A percentile compares a stretch with the other conserved stretches of the same genome.
These are phyloP conservation scores for Todiramphus chloris DNA, from an alignment of 2,113 vertebrate species.

Conservation along the genomic window DNA sequence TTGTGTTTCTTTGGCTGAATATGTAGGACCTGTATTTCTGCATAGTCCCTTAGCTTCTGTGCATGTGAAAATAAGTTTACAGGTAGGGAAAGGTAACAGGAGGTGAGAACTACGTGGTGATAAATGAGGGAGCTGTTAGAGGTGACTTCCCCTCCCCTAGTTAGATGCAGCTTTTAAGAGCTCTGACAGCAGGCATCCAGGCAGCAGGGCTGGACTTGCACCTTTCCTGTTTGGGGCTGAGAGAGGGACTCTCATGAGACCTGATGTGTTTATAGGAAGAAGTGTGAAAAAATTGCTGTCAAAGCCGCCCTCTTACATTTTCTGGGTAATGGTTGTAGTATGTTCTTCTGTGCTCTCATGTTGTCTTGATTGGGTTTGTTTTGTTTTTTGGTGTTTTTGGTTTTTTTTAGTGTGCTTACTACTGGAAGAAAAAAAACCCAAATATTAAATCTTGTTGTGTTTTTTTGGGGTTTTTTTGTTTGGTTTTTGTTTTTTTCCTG, in stretches of 20 bases:
- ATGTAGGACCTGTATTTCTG: background rate
- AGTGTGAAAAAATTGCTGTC: background rate
- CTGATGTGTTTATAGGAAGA: background rate
- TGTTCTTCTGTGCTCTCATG: background rate
- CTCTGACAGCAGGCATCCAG: background rate
- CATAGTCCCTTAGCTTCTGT: background rate
- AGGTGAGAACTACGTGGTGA: background rate
- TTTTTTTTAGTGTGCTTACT: background rate
- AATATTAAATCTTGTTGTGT: background rate
- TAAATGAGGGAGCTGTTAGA: background rate
- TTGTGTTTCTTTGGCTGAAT: background rate
- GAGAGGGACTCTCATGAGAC: background rate
- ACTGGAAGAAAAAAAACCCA: too few species aligned
- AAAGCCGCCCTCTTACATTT: background rate
- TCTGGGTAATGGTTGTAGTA: background rate
- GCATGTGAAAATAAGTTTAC: rapidly evolving
- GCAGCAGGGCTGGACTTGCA: rapidly evolving
- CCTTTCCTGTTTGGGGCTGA: background rate
- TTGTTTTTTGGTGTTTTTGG: background rate
- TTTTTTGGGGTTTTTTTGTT: too few species aligned
- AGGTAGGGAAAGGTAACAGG: background rate
- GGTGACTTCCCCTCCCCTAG: background rate
- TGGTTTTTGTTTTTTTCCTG: background rate
- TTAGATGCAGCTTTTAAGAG: background rate
- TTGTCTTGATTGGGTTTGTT: background rate